Evolutionary conservation across 2,888 invertebrate genomes (phyloP).

Genomic region (Sceliomorpha sp.): DNA sequence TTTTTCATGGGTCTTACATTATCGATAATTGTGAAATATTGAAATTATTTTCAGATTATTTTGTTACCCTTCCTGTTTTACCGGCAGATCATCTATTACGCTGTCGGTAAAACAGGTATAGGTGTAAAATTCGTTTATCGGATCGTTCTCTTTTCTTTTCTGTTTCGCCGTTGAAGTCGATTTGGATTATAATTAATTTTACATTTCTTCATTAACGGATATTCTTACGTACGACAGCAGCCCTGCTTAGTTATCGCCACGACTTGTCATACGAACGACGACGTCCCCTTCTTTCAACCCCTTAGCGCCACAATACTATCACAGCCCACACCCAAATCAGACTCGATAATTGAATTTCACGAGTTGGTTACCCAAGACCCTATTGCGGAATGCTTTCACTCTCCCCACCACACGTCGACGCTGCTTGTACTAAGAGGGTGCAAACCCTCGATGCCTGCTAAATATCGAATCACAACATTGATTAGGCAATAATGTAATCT

Average conservation of each 20-base stretch:
- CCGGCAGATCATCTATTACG: too few relatives aligned
- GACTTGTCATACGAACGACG: conserved; percentile 75
- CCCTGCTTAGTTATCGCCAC: conserved; percentile 71
- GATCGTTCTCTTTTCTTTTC: too few relatives aligned
- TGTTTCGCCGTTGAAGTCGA: too few relatives aligned
- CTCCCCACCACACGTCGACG: conserved; percentile 50
- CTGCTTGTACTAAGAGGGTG: conserved; percentile 55
- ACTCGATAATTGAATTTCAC: conserved; percentile 80
- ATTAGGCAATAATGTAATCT: conserved; percentile 59
- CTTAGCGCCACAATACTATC: conserved; percentile 55
- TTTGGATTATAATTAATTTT: too few relatives aligned
- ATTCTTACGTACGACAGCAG: conserved; percentile 48
- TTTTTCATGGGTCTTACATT: too few relatives aligned
- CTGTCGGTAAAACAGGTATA: too few relatives aligned
- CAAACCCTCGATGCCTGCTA: conserved; percentile 70
- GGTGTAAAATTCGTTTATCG: too few relatives aligned
- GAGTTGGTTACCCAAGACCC: conserved; percentile 79
- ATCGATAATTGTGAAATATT: too few relatives aligned
- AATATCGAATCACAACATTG: conserved; percentile 67
- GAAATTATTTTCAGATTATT: too few relatives aligned
- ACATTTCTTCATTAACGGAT: conserved; percentile 17
- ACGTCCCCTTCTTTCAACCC: conserved; percentile 65
- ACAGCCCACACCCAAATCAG: conserved; percentile 60
- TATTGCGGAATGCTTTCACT: conserved; percentile 58
- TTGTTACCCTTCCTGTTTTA: too few relatives aligned